Base-by-base conservation (phyloP, 2,797 vertebrate genomes). In the Buphagus erythrorhynchus region DNA sequence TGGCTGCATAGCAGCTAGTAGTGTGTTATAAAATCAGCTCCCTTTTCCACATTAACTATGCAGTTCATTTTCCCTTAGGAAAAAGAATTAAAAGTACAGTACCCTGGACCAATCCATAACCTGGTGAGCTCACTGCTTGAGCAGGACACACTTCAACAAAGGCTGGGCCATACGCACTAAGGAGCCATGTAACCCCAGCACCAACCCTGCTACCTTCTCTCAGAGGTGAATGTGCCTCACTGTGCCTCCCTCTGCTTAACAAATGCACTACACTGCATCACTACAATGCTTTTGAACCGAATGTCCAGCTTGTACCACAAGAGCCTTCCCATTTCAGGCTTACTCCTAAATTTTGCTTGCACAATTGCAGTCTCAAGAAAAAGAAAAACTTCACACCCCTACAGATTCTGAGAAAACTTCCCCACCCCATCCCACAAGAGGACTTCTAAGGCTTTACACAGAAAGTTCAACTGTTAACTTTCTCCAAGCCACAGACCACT, bases 1-100 rank as follows among this genome's bases (percentile, higher is more conserved):
- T 59, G 91, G 97, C 98, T 97, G 96, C 98, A 97, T 1, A 92
- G 97, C 97, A 98, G 98, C 97, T 62, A 95, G 87, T 80, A 95
- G 88, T 13, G 49, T 68, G 74, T 69, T 61, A 66, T 2, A 80
- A 48, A 89, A 90, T 36, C 12, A 5, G 82, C 94, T 96, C 76
- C 93, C 80, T 63, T 86, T 76, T 35, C 65, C 88, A 61, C 2
- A 4, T 73, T 72, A 92, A 75, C 93, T 54, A 90, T n/a, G 22
- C 21, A 21, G 78, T 59, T 82, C 59, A 45, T 80, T 72, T 88
- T 95, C 95, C 87, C 38, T 95, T 66, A 72, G 89, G 90, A 91
- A 96, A 94, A 94, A 68, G 40, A 93, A 40, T 69, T 83, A 74
- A 22, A 43, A 95, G 15, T 72, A 84, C 66, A 97, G 97, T 97